Conservation (phyloP, 2,113 vertebrate species). For the Pterocles orientalis region DNA sequence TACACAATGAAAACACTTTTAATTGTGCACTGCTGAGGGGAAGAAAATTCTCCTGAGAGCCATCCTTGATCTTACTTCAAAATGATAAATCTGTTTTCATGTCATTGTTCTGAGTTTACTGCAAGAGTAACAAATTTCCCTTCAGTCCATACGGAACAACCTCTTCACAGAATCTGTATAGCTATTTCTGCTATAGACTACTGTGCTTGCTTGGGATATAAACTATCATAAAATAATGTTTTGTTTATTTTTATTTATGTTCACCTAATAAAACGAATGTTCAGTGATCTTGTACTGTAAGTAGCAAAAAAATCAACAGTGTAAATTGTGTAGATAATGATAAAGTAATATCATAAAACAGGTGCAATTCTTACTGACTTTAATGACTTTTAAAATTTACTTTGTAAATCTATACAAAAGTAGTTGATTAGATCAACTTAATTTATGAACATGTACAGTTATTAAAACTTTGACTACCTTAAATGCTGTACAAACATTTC, state of each 20-base stretch:
- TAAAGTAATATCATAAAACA: background rate
- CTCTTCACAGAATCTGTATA: slow-evolving; percentile 21
- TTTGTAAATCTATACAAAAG: background rate
- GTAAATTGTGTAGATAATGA: background rate
- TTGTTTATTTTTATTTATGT: background rate
- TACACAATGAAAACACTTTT: slow-evolving; percentile 47
- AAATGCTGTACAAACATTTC: background rate
- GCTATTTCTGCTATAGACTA: slow-evolving; percentile 16
- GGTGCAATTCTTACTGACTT: background rate
- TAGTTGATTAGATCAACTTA: background rate
- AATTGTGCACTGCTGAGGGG: slow-evolving; percentile 25
- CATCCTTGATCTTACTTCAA: slow-evolving; percentile 39
- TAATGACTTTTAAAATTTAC: no score
- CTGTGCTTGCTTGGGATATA: background rate
- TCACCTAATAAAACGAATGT: background rate
- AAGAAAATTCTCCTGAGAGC: background rate
- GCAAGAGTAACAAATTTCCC: slow-evolving; percentile 33
- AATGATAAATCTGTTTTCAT: slow-evolving; percentile 59
- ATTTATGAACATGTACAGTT: background rate
- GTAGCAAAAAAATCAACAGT: background rate
- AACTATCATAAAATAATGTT: background rate
- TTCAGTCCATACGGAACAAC: slow-evolving; percentile 20
- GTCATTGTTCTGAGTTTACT: slow-evolving; percentile 49
- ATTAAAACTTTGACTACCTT: background rate
- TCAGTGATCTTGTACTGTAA: background rate